Evolutionary conservation across 37 sponge, comb jelly and placozoan species (phyloP), one percentile per base, ranked within the genome.

Genomic region (Spongilla lacustris): DNA sequence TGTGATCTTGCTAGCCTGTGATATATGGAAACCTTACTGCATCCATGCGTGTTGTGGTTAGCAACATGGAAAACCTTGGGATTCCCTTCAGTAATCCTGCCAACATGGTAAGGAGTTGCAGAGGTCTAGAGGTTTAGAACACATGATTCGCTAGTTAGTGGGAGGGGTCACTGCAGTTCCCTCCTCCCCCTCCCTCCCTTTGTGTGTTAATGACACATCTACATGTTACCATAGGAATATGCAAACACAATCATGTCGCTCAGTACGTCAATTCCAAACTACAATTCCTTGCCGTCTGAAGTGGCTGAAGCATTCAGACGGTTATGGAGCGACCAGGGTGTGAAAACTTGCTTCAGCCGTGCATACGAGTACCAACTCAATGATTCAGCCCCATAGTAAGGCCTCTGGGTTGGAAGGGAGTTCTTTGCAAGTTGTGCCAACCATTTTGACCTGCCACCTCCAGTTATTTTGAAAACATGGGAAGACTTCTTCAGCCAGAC

Each of bases 321-420:
- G 22, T 84, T 98, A 30, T 96, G 96, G 99, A 67, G 41, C n/a
- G 99, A 98, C 73, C 86, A 36, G 3, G 97, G 97, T 29, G 95
- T 98, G 24, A 75, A 91, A 21, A 85, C 89, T 32, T 93, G 94
- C 78, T 94, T 89, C 68, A 46, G 58, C 24, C 83, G 95, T 33
- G 95, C 95, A 25, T 91, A 93, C 83, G 99, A 98, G 88, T 98
- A 96, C 86, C 97, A 98, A 74, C 95, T 98, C 77, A 98, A 98
- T 78, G 99, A 98, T 79, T 98, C 99, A 0, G 99, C 99, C 23
- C 93, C 95, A 9, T 98, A 98, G 99, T 98, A 58, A 93, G 99
- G 88, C 5, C 4, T 4, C 33, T 41, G 14, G 41, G 35, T 2
- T 0, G 21, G 17, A 14, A 23, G 71, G 32, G 67, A 72, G 12